phyloP scores from a whole-genome alignment of 2,113 vertebrate genomes.

The Nibea coibor region DNA sequence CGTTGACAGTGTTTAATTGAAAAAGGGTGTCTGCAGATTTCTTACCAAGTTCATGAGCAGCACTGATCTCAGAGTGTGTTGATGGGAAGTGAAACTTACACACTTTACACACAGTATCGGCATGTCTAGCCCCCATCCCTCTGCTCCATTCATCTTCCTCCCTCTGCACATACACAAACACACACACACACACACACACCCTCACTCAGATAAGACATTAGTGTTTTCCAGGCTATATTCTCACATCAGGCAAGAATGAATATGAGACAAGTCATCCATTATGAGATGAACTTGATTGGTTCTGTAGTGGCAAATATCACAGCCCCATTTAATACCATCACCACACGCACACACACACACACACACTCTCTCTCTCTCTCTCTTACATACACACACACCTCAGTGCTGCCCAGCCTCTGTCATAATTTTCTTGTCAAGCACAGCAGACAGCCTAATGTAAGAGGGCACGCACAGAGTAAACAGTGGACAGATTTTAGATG shows the following conservation, averaged over 20 bases:
- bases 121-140: neutral
- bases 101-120: conserved; percentile 4
- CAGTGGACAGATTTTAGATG: conserved; percentile 57
- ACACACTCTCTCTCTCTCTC: neutral
- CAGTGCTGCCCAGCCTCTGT: conserved; percentile 29
- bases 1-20: conserved; percentile 61
- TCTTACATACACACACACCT: neutral
- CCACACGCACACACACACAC: neutral
- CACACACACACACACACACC: neutral
- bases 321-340: conserved; percentile 43
- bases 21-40: conserved; percentile 47
- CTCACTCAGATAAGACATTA: conserved; percentile 9
- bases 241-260: conserved; percentile 43
- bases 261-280: conserved; percentile 62
- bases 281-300: conserved; percentile 63
- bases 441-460: conserved; percentile 55
- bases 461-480: conserved; percentile 64
- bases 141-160: neutral
- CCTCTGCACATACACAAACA: neutral
- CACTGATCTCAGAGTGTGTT: conserved; percentile 48
- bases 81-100: conserved; percentile 44
- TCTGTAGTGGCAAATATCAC: conserved; percentile 50
- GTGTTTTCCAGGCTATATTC: conserved; percentile 30
- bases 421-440: conserved; percentile 68
- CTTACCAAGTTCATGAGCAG: conserved; percentile 35